A percentile compares a stretch with the other conserved stretches of the same genome.
These are phyloP conservation scores for Bombus pascuorum DNA, from an alignment of 1,140 invertebrate genomes.

Conservation along the genomic window DNA sequence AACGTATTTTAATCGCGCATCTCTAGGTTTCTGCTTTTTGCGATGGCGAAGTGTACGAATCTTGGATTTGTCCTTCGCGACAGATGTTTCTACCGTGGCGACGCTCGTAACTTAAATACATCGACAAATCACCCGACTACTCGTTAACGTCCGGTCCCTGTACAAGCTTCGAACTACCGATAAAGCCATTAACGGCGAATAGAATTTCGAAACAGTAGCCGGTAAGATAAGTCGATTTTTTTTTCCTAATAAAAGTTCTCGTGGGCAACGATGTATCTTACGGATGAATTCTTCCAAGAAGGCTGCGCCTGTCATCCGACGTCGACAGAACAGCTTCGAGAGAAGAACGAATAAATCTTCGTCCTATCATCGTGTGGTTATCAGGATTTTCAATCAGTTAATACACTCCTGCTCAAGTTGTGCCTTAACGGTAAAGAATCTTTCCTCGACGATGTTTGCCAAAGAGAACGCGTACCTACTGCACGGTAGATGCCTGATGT, in stretches of 20 bases:
- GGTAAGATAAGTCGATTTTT: not conserved
- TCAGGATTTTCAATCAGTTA: conserved; percentile 40
- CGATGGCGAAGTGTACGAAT: not conserved
- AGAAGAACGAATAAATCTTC: conserved; percentile 25
- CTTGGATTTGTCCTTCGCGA: not conserved
- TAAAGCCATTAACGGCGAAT: not conserved
- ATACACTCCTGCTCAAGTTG: conserved; percentile 34
- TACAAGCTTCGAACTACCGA: accelerated
- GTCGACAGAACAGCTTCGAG: not conserved
- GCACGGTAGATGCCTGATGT: not conserved
- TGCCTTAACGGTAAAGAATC: conserved; percentile 39
- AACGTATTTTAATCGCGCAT: not conserved
- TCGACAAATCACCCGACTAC: not conserved
- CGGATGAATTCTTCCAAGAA: conserved; percentile 6
- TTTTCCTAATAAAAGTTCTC: not conserved
- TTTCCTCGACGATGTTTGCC: conserved; percentile 18
- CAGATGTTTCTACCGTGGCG: not conserved
- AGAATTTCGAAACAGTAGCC: not conserved
- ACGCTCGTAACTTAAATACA: not conserved
- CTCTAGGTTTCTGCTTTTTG: not conserved
- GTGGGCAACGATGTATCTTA: not conserved
- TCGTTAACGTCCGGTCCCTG: not conserved
- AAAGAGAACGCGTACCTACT: conserved; percentile 25
- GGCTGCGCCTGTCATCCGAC: not conserved
- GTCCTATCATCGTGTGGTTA: conserved; percentile 31